phyloP scores from a whole-genome alignment of 1,140 invertebrate species.

The Bactericera cockerelli region DNA sequence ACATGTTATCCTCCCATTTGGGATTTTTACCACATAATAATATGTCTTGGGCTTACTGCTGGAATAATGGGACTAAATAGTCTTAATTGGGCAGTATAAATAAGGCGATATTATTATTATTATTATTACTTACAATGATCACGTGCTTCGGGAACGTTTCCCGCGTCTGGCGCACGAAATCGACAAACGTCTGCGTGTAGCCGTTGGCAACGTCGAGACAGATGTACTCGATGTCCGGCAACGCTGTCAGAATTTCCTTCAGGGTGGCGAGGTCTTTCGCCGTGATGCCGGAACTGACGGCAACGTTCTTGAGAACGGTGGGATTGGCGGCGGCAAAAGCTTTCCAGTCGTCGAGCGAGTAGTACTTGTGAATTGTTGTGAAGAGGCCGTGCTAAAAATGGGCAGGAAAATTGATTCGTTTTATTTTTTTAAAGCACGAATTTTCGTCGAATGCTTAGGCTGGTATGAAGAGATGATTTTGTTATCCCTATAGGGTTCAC shows the following conservation, averaged over 20 bases:
- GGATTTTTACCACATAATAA: no score
- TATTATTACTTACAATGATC: conserved; percentile 81
- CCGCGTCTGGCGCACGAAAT: conserved; percentile 70
- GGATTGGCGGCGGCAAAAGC: conserved; percentile 58
- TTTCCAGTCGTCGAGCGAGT: conserved; percentile 69
- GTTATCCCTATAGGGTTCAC: no score
- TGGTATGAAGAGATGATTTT: no score
- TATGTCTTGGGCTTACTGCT: no score
- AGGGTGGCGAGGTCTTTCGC: conserved; percentile 68
- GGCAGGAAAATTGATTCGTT: conserved; percentile 13
- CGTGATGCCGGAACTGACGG: conserved; percentile 70
- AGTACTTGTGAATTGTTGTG: conserved; percentile 86
- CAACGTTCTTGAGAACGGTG: conserved; percentile 56
- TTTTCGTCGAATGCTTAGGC: no score
- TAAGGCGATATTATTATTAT: no score
- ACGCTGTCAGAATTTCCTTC: conserved; percentile 44
- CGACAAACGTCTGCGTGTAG: conserved; percentile 87
- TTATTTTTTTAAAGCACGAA: not conserved
- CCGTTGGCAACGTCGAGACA: conserved; percentile 96
- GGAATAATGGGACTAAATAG: no score
- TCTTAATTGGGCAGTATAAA: no score
- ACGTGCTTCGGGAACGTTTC: conserved; percentile 66
- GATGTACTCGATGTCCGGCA: conserved; percentile 61
- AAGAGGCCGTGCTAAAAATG: conserved; percentile 64
- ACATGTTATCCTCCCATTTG: no score